A percentile compares a stretch with the other conserved stretches of the same genome.
Conservation (phyloP, 2,888 invertebrate genomes). For the Drosophila acutilabella region DNA sequence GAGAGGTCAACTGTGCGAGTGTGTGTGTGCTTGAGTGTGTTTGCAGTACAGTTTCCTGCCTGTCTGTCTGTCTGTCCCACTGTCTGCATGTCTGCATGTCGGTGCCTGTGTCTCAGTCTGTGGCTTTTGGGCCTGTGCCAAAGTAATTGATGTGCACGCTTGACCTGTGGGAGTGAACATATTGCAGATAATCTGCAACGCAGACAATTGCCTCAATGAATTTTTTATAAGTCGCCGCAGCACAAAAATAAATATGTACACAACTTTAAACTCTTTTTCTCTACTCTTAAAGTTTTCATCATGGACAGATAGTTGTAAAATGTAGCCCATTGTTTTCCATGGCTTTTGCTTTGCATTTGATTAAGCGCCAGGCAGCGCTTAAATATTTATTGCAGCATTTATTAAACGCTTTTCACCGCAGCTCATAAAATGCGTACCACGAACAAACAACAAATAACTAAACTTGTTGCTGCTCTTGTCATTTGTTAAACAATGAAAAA, state of each 20-base stretch:
- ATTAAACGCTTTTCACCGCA: constrained; percentile 72
- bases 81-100: constrained; percentile 43
- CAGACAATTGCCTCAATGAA: constrained; percentile 82
- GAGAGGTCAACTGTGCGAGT: constrained; percentile 81
- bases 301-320: constrained; percentile 66
- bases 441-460: constrained; percentile 20
- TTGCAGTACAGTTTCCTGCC: constrained; percentile 46
- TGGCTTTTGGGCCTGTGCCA: constrained; percentile 80
- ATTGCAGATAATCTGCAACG: constrained; percentile 83
- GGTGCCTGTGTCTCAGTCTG: constrained; percentile 42
- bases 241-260: constrained; percentile 22
- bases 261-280: constrained; percentile 1
- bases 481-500: constrained; percentile 42
- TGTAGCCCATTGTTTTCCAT: constrained; percentile 69
- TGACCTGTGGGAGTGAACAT: constrained; percentile 84
- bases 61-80: constrained; percentile 47
- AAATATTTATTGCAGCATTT: constrained; percentile 72
- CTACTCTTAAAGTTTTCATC: constrained; percentile 52
- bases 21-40: constrained; percentile 30
- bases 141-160: constrained; percentile 84
- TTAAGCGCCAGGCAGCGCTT: constrained; percentile 61
- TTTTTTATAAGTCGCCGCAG: constrained; percentile 76
- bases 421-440: constrained; percentile 47
- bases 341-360: constrained; percentile 60
- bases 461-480: constrained; percentile 20